Evolutionary conservation across 2,888 invertebrate genomes (phyloP).

Genomic region (Eulithis testata): DNA sequence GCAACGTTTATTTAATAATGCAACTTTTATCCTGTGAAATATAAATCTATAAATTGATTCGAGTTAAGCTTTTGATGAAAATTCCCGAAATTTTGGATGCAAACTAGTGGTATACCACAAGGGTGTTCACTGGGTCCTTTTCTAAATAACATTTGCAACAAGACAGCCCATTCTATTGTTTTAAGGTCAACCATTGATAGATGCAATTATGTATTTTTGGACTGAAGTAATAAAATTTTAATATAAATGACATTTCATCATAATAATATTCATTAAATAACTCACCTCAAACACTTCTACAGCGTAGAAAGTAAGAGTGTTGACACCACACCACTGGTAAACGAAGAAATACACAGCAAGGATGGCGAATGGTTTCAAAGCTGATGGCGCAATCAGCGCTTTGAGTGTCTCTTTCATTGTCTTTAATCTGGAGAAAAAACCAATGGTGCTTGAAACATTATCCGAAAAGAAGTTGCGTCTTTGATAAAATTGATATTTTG

Average conservation of each 20-base stretch:
- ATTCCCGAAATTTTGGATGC: background rate
- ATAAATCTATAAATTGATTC: background rate
- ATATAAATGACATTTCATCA: too few species aligned
- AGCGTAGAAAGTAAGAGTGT: slow-evolving; percentile 88
- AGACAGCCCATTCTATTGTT: background rate
- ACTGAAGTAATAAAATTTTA: too few species aligned
- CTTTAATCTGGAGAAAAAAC: slow-evolving; percentile 66
- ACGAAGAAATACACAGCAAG: slow-evolving; percentile 87
- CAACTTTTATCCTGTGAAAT: too few species aligned
- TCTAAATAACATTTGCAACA: background rate
- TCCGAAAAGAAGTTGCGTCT: too few species aligned
- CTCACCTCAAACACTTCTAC: slow-evolving; percentile 86
- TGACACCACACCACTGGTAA: slow-evolving; percentile 89
- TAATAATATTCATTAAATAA: background rate
- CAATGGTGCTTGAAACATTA: too few species aligned
- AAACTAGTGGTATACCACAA: slow-evolving; percentile 12
- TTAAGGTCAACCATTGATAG: too few species aligned
- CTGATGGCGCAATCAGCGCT: slow-evolving; percentile 85
- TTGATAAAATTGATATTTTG: too few species aligned
- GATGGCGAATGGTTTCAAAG: slow-evolving; percentile 86
- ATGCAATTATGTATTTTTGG: too few species aligned
- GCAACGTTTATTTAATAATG: too few species aligned
- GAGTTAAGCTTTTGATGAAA: slow-evolving; percentile 5
- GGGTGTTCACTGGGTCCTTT: slow-evolving; percentile 2
- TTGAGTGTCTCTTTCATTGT: slow-evolving; percentile 79